Evolutionary conservation across 2,797 vertebrate genomes (phyloP).

Genomic region (Ambastaia sidthimunki): DNA sequence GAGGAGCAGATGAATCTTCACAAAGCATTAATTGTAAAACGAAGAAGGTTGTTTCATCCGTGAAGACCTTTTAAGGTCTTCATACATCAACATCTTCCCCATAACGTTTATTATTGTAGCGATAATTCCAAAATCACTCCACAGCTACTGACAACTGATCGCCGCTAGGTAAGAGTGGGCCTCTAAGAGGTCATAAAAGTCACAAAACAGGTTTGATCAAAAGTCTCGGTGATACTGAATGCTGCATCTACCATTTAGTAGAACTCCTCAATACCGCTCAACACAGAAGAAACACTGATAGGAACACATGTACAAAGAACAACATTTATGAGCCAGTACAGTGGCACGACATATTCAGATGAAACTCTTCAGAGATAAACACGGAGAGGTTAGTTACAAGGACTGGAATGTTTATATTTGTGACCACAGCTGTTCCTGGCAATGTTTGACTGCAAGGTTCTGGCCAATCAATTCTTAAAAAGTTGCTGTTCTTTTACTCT

Average conservation of each 20-base stretch:
- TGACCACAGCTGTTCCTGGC: constrained; percentile 49
- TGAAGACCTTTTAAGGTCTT: not conserved
- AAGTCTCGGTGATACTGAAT: not conserved
- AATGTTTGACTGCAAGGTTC: constrained; percentile 31
- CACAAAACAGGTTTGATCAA: not conserved
- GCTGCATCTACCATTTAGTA: not conserved
- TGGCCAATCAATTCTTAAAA: constrained; percentile 46
- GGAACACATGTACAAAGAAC: not conserved
- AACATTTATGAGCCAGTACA: constrained; percentile 13
- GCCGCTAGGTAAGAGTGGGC: not conserved
- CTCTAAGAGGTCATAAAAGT: not conserved
- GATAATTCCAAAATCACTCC: constrained; percentile 4
- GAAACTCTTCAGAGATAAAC: constrained; percentile 32
- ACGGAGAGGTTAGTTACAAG: constrained; percentile 3
- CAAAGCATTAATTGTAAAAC: constrained; percentile 16
- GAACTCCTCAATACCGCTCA: not conserved
- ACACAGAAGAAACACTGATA: not conserved
- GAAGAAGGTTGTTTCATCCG: not conserved
- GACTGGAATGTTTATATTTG: constrained; percentile 40
- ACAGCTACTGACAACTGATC: not conserved
- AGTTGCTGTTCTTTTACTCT: constrained; percentile 37
- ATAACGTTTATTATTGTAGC: constrained; percentile 33
- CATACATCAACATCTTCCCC: not conserved
- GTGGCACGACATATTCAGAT: constrained; percentile 11
- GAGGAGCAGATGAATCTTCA: constrained; percentile 37